These are phyloP conservation scores for Stegodyphus mimosarum DNA, from an alignment of 1,140 invertebrate species.

Conservation along the genomic window DNA sequence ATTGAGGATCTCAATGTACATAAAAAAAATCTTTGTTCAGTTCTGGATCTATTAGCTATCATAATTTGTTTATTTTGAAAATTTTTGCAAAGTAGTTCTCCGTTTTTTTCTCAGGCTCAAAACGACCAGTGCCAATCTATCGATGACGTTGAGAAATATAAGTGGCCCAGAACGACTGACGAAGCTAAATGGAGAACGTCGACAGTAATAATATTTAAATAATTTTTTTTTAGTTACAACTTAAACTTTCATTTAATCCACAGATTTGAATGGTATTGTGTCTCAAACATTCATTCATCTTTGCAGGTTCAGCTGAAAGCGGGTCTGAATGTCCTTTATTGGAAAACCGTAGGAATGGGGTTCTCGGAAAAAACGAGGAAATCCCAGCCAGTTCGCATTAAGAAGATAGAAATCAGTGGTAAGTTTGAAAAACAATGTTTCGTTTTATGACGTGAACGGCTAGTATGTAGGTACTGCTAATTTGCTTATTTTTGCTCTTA, in stretches of 20 bases:
- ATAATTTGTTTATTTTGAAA: neutral
- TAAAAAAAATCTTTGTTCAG: too few species aligned
- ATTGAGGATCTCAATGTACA: too few species aligned
- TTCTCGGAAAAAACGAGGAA: slow-evolving; percentile 59
- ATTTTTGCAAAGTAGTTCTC: too few species aligned
- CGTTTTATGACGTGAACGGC: too few species aligned
- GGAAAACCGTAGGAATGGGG: slow-evolving; percentile 71
- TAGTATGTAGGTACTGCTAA: too few species aligned
- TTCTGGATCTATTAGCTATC: neutral
- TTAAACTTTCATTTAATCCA: neutral
- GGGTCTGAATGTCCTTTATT: slow-evolving; percentile 72
- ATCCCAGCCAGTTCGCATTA: slow-evolving; percentile 69
- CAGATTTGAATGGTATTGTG: neutral
- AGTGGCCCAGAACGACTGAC: slow-evolving; percentile 70
- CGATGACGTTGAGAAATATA: slow-evolving; percentile 68
- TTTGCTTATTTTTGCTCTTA: slow-evolving; percentile 62
- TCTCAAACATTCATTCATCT: neutral
- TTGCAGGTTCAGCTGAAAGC: slow-evolving; percentile 67
- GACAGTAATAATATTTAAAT: slow-evolving; percentile 59
- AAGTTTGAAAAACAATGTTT: slow-evolving; percentile 6
- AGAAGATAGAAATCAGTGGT: slow-evolving; percentile 69
- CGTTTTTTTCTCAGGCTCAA: slow-evolving; percentile 68
- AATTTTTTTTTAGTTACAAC: neutral
- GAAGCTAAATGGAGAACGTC: slow-evolving; percentile 71
- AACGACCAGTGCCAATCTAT: slow-evolving; percentile 72